Conservation (phyloP, 1,140 invertebrate species). For the Drosophila arizonae region DNA sequence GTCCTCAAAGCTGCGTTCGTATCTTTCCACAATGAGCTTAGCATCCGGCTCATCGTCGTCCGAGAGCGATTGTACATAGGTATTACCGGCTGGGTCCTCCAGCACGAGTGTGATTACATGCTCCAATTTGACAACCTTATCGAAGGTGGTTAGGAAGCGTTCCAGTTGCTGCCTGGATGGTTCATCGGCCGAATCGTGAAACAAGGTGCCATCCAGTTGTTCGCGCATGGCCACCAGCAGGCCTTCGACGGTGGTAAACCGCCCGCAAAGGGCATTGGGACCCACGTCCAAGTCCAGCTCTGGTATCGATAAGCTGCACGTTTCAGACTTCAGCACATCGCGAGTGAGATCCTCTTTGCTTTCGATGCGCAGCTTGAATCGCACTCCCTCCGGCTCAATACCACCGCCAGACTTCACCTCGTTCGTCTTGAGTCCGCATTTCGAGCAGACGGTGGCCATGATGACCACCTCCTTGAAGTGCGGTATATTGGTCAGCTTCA, state of each 20-base stretch:
- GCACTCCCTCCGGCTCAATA: conserved; percentile 92
- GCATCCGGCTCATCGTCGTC: conserved; percentile 88
- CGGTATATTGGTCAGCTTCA: conserved; percentile 98
- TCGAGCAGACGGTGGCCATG: conserved; percentile 97
- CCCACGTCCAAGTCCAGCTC: conserved; percentile 95
- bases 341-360: conserved; percentile 91
- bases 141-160: conserved; percentile 88
- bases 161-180: conserved; percentile 82
- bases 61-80: conserved; percentile 94
- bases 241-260: conserved; percentile 98
- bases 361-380: conserved; percentile 90
- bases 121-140: conserved; percentile 88
- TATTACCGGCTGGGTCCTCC: conserved; percentile 98
- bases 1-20: conserved; percentile 94
- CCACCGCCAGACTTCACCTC: conserved; percentile 98
- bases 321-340: conserved; percentile 98
- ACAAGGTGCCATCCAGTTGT: conserved; percentile 89
- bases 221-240: conserved; percentile 87
- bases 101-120: conserved; percentile 90
- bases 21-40: conserved; percentile 90
- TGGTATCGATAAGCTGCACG: conserved; percentile 93
- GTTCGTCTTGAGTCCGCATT: conserved; percentile 95
- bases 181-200: conserved; percentile 88
- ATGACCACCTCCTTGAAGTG: conserved; percentile 99
- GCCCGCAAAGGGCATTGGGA: conserved; percentile 92